These are phyloP conservation scores for Nymphicus hollandicus DNA, from an alignment of 2,113 vertebrate genomes.

Conservation along the genomic window DNA sequence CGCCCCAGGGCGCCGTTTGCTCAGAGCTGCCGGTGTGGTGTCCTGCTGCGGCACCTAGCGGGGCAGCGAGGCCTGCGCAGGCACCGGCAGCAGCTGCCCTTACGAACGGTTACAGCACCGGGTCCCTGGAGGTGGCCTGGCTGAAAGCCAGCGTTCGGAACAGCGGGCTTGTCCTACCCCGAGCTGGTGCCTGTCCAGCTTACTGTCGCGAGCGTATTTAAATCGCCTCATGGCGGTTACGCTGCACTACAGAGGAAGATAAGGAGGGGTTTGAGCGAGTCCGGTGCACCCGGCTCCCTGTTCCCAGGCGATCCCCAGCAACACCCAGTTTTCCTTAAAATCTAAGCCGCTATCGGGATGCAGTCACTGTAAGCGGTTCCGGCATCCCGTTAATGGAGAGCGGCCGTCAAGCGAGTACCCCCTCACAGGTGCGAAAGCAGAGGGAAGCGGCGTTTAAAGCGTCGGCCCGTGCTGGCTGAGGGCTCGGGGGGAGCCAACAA, in stretches of 20 bases:
- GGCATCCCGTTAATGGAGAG: neutral
- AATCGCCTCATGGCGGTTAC: neutral
- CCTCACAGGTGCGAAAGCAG: neutral
- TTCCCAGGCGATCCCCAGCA: neutral
- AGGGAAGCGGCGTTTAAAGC: neutral
- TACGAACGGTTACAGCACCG: too few relatives aligned
- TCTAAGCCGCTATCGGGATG: neutral
- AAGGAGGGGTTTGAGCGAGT: neutral
- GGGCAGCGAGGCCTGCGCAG: neutral
- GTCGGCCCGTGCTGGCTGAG: neutral
- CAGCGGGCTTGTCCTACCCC: neutral
- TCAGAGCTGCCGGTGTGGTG: accelerated
- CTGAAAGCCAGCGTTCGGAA: neutral
- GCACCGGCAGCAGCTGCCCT: too few relatives aligned
- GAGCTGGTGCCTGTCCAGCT: too few relatives aligned
- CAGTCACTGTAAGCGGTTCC: neutral
- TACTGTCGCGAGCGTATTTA: neutral
- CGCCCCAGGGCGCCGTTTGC: neutral
- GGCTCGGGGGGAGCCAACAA: neutral
- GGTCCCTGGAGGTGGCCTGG: too few relatives aligned
- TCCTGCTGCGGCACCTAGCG: neutral
- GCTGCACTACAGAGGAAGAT: neutral
- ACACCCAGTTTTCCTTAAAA: neutral
- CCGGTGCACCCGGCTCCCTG: neutral
- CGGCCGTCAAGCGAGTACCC: accelerated